Evolutionary conservation across 2,113 vertebrate species (phyloP), one percentile per base, ranked within the genome.

Genomic region (Geothlypis trichas): DNA sequence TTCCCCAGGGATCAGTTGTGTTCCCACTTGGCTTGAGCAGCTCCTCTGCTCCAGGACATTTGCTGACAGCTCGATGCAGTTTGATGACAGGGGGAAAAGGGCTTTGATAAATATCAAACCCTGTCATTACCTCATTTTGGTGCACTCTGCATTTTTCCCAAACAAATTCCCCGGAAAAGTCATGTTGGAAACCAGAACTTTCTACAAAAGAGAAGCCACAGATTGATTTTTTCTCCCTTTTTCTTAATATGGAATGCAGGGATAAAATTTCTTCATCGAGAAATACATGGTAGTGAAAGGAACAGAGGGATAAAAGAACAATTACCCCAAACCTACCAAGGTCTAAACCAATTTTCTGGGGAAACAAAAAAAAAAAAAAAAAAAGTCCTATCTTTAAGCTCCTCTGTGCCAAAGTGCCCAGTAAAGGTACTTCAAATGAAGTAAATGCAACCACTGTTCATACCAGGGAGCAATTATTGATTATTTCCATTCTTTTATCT

Each of bases 81-180:
- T 96, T 96, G 95, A 95, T 91, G 77, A 93, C 15, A 58, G 31
- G 74, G 81, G 75, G 24, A 73, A 88, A 92, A 93, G 69, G 83
- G 49, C 93, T 98, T 97, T 98, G 96, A 97, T 97, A 97, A 98
- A 98, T 93, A 94, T 69, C 94, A 97, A 97, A 97, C 95, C 97
- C 98, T 65, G 8, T 97, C 90, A 98, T 98, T 98, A 97, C 96
- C 97, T 96, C 96, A 97, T 98, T 98, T 98, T 95, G 96, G 95
- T 96, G 80, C 94, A 74, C 91, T 96, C 95, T 79, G 84, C 95
- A 95, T 97, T 97, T 94, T 98, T 97, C 96, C 97, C 97, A 95
- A 97, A 97, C 87, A 97, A 94, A 97, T 96, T 94, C 96, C 96
- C 97, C 73, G 78, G 97, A 98, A 98, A 98, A 97, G 87, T 97